Evolutionary conservation across 2,797 vertebrate species (phyloP).

Genomic region (Oryzias dopingdopingensis): DNA sequence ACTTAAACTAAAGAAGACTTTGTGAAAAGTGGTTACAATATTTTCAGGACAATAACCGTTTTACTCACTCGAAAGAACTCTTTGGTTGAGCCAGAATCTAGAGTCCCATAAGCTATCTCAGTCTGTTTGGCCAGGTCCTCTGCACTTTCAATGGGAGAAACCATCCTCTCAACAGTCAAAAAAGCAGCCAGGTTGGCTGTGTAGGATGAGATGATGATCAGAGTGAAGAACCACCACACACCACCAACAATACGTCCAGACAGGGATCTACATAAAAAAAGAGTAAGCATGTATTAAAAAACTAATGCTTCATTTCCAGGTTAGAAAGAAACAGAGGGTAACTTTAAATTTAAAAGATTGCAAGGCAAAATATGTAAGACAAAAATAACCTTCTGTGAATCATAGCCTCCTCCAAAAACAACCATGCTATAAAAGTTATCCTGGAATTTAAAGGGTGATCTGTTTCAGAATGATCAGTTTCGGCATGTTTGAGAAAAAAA

Average conservation of each 20-base stretch:
- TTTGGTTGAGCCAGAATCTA: slow-evolving; percentile 98
- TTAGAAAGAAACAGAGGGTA: not conserved
- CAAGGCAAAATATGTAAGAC: no score
- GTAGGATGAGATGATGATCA: slow-evolving; percentile 99
- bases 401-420: no score
- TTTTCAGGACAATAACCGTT: not conserved
- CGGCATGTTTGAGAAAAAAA: no score
- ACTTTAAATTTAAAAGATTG: no score
- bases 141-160: slow-evolving; percentile 98
- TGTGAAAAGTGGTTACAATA: not conserved
- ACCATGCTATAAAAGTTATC: no score
- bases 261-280: slow-evolving; percentile 83
- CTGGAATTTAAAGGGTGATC: no score
- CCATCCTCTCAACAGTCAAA: slow-evolving; percentile 99
- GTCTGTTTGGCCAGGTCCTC: slow-evolving; percentile 98
- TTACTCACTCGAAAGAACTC: slow-evolving; percentile 97
- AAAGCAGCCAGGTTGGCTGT: slow-evolving; percentile 99
- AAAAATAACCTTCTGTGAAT: no score
- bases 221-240: slow-evolving; percentile 99
- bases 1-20: not conserved
- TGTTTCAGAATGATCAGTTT: no score
- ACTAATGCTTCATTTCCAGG: not conserved
- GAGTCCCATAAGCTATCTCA: slow-evolving; percentile 97
- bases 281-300: not conserved
- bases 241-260: slow-evolving; percentile 98